Evolutionary conservation across 2,797 vertebrate genomes (phyloP).

Genomic region (Orientallactaga sibirica): DNA sequence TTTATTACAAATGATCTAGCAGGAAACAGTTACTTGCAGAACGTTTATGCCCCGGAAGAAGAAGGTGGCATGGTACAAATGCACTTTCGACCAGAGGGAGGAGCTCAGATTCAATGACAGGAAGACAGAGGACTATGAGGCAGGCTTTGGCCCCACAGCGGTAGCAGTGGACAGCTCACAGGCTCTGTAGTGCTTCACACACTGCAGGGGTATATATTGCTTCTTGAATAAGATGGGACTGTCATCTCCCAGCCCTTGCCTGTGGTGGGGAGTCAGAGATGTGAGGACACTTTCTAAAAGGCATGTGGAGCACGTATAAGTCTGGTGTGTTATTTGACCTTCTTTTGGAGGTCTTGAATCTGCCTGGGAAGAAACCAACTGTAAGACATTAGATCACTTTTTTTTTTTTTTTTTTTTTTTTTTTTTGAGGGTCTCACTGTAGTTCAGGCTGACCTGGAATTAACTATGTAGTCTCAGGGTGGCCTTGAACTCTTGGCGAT

Average conservation of each 20-base stretch:
- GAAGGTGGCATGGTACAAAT: constrained; percentile 91
- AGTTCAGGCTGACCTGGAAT: no score
- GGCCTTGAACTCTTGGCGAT: no score
- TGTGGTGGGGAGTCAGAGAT: neutral
- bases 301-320: neutral
- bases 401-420: no score
- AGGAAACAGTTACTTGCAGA: constrained; percentile 85
- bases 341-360: constrained; percentile 47
- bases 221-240: rapidly evolving
- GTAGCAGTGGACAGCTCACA: constrained; percentile 54
- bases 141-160: neutral
- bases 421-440: no score
- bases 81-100: constrained; percentile 95
- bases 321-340: no score
- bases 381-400: neutral
- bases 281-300: constrained; percentile 5
- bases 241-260: neutral
- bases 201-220: neutral
- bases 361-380: constrained; percentile 52
- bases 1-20: no score
- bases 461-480: no score
- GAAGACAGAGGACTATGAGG: constrained; percentile 94
- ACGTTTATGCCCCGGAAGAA: constrained; percentile 96
- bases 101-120: constrained; percentile 98
- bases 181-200: neutral